phyloP scores from a whole-genome alignment of 1,140 invertebrate genomes.

The Drosophila funebris region DNA sequence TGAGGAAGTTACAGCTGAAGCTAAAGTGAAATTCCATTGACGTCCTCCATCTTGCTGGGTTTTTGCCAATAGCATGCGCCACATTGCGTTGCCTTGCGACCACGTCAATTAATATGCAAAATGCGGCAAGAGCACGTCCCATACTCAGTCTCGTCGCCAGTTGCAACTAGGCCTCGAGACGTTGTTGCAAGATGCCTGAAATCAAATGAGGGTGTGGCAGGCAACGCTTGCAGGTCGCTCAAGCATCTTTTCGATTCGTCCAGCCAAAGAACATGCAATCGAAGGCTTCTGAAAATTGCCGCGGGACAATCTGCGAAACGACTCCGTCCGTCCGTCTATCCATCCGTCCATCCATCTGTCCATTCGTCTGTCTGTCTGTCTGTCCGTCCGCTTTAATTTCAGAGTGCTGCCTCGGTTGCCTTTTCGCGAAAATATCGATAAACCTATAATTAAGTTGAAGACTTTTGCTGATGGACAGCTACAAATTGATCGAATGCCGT shows the following conservation, averaged over 20 bases:
- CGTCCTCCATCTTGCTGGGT: slow-evolving; percentile 65
- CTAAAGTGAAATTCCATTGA: slow-evolving; percentile 35
- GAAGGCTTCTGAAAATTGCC: slow-evolving; percentile 80
- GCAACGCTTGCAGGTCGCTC: slow-evolving; percentile 58
- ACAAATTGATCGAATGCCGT: slow-evolving; percentile 78
- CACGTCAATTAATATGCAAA: slow-evolving; percentile 77
- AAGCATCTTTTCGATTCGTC: slow-evolving; percentile 11
- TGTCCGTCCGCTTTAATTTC: slow-evolving; percentile 53
- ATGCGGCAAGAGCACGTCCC: slow-evolving; percentile 49
- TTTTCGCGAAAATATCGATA: slow-evolving; percentile 56
- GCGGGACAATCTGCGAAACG: slow-evolving; percentile 70
- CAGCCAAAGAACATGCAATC: slow-evolving; percentile 56
- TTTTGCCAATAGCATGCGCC: slow-evolving; percentile 77
- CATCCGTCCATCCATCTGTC: neutral
- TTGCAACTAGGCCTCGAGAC: slow-evolving; percentile 12
- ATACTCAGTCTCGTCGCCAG: neutral
- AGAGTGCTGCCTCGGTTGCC: slow-evolving; percentile 33
- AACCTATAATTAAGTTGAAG: slow-evolving; percentile 80
- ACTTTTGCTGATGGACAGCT: slow-evolving; percentile 64
- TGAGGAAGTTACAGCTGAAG: slow-evolving; percentile 13
- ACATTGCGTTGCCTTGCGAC: slow-evolving; percentile 15
- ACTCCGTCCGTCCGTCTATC: neutral
- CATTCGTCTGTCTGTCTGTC: no score
- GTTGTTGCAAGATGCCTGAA: slow-evolving; percentile 65
- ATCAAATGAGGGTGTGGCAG: slow-evolving; percentile 75